These are phyloP conservation scores for Nymphalis urticae DNA, from an alignment of 2,888 invertebrate genomes.

Conservation along the genomic window DNA sequence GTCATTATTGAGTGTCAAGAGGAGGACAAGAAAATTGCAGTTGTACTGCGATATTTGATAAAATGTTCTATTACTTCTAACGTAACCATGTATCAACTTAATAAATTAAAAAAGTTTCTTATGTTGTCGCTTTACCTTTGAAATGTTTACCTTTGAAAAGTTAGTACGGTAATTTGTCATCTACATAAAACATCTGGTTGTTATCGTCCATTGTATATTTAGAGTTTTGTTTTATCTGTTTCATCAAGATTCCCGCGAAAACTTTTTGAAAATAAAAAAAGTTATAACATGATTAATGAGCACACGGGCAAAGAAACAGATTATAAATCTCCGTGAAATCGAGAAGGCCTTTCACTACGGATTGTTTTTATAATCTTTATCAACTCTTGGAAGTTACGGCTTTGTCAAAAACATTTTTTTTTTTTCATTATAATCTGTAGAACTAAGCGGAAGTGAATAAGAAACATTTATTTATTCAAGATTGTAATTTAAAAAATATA, in stretches of 20 bases:
- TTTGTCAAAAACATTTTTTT: conserved; percentile 16
- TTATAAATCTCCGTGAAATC: conserved; percentile 52
- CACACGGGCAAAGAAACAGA: conserved; percentile 56
- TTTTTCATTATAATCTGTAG: neutral
- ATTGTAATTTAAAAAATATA: too few relatives aligned
- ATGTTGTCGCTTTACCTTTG: too few relatives aligned
- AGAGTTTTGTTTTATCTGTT: conserved; percentile 21
- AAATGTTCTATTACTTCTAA: too few relatives aligned
- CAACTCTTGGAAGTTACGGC: conserved; percentile 24
- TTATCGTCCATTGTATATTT: conserved; percentile 25
- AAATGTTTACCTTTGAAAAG: too few relatives aligned
- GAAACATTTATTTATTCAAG: neutral
- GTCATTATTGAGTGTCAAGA: neutral
- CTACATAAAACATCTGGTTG: conserved; percentile 9
- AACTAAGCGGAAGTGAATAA: neutral
- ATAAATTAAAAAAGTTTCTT: too few relatives aligned
- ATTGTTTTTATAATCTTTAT: conserved; percentile 36
- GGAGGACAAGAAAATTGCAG: too few relatives aligned
- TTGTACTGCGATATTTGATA: too few relatives aligned
- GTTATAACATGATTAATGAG: conserved; percentile 57
- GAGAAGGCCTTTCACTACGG: conserved; percentile 46
- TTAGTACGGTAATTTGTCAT: neutral
- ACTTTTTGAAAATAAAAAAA: conserved; percentile 32
- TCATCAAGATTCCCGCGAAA: conserved; percentile 32
- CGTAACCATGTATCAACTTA: too few relatives aligned